phyloP scores from a whole-genome alignment of 1,140 invertebrate species.

The Vanessa tameamea region DNA sequence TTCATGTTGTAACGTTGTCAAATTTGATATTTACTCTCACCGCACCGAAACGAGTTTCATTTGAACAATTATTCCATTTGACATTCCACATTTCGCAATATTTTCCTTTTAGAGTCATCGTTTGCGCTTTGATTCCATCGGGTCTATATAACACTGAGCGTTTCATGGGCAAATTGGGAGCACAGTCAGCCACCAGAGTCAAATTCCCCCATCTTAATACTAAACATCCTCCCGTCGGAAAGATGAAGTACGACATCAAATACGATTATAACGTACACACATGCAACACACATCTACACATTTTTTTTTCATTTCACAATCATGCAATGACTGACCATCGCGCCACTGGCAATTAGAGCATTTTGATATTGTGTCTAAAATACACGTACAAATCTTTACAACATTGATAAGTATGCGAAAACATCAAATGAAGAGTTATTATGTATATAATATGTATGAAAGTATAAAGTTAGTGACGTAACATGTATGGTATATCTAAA shows the following conservation, averaged over 20 bases:
- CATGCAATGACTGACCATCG: conserved; percentile 66
- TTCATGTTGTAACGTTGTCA: no score
- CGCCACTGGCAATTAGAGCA: conserved; percentile 35
- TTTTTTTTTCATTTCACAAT: conserved; percentile 65
- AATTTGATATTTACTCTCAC: no score
- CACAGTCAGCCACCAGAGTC: conserved; percentile 69
- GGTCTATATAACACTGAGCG: conserved; percentile 74
- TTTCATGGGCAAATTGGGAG: conserved; percentile 65
- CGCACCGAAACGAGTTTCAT: no score
- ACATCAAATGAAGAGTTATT: conserved; percentile 65
- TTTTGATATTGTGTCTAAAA: neutral
- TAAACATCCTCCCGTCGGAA: conserved; percentile 72
- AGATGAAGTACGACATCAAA: conserved; percentile 78
- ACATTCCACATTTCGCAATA: conserved; percentile 4
- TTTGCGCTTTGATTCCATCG: conserved; percentile 30
- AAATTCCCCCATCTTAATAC: conserved; percentile 74
- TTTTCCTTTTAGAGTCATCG: conserved; percentile 20
- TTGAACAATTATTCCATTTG: conserved; percentile 9
- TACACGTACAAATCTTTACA: conserved; percentile 14
- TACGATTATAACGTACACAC: conserved; percentile 72
- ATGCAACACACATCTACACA: conserved; percentile 77
- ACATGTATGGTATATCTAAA: conserved; percentile 49
- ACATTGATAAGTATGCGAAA: conserved; percentile 48
- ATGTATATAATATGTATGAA: conserved; percentile 57
- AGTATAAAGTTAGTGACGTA: conserved; percentile 60